These are phyloP conservation scores for Caradrina kadenii DNA, from an alignment of 2,888 invertebrate genomes.

Conservation along the genomic window DNA sequence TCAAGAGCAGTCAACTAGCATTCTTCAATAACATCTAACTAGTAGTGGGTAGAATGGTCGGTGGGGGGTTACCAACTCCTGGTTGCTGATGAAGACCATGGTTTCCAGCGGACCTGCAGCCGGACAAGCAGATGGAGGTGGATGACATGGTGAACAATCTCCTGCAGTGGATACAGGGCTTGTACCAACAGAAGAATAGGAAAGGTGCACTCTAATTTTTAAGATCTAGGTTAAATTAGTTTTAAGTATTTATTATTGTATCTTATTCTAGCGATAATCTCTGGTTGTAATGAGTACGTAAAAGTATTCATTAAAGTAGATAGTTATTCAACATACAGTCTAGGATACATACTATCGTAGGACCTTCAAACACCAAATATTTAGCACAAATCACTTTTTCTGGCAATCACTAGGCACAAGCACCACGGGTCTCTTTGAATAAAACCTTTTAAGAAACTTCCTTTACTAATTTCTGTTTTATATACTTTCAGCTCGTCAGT, in stretches of 20 bases:
- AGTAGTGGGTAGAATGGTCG: conserved; percentile 57
- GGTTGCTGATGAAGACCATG: conserved; percentile 76
- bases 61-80: conserved; percentile 68
- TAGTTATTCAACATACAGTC: not conserved
- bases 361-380: conserved; percentile 19
- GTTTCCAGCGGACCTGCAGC: conserved; percentile 85
- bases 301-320: not conserved
- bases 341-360: not conserved
- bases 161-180: conserved; percentile 94
- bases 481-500: conserved; percentile 91
- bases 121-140: conserved; percentile 89
- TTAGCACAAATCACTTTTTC: conserved; percentile 45
- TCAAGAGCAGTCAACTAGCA: conserved; percentile 4
- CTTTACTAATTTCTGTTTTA: conserved; percentile 43
- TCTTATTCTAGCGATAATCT: not conserved
- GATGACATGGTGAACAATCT: conserved; percentile 94
- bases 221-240: conserved; percentile 13
- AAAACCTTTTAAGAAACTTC: not conserved
- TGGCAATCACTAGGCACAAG: conserved; percentile 59
- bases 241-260: conserved; percentile 22
- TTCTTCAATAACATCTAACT: conserved; percentile 35
- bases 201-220: conserved; percentile 82
- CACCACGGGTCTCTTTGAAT: conserved; percentile 55
- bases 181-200: conserved; percentile 91
- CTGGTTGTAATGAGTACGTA: not conserved